Evolutionary conservation across 2,888 invertebrate species (phyloP), one percentile per base, ranked within the genome.

Genomic region (Nomada goodeniana): DNA sequence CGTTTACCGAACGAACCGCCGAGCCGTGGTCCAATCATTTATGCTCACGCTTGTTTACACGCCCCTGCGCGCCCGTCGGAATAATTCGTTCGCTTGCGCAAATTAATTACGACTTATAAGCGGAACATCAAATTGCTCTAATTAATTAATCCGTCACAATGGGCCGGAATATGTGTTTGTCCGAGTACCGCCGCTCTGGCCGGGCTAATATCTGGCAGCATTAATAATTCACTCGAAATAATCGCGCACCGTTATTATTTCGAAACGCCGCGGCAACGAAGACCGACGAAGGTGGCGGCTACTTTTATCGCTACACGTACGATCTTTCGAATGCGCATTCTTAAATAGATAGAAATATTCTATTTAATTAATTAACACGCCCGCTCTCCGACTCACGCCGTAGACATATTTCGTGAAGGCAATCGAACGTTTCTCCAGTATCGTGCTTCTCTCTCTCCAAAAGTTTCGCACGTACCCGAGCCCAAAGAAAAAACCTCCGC

Each of bases 101-200:
- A 75, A 80, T 82, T 81, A 82, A 82, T 82, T 81, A 70, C 55
- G 65, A 81, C 71, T 82, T 80, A 80, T 82, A 67, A 70, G 70
- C 82, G 75, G 70, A 71, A 81, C 81, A 81, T 81, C 81, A 74
- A 81, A 81, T 80, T 73, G 68, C 53, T 67, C 61, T 53, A 82
- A 81, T 70, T 82, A 81, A 80, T 82, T 82, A 82, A 82, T 81
- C 73, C 74, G 53, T 82, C 82, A 82, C 82, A 81, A 75, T 82
- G 64, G 73, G 36, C 44, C 47, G 11, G 68, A 73, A 68, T 72
- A 52, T 64, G 79, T 60, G 60, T 53, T 55, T 52, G 64, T 36
- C 42, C 3, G 53, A 18, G 18, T 18, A 18, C 47, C 23, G 18
- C 9, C 42, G 11, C 23, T 20, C 42, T 18, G 13, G 15, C 18